Evolutionary conservation across 2,113 vertebrate species (phyloP).

Genomic region (Strigops habroptila): DNA sequence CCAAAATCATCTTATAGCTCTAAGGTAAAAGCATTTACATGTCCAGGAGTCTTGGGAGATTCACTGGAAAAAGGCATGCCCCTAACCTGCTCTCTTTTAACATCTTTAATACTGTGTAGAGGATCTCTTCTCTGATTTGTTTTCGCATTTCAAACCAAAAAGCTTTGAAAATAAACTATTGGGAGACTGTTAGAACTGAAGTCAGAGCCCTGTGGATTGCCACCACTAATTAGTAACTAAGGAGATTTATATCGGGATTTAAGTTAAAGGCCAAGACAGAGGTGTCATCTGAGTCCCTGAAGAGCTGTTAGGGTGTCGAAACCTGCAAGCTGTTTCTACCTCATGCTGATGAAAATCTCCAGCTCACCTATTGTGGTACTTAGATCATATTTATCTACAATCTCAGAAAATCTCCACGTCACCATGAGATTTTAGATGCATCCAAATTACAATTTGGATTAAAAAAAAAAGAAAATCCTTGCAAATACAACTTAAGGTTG

Average conservation of each 20-base stretch:
- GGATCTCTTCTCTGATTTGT: not conserved
- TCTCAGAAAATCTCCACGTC: not conserved
- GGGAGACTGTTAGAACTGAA: not conserved
- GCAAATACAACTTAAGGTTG: not conserved
- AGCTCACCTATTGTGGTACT: not conserved
- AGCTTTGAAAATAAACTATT: not conserved
- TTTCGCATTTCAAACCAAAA: not conserved
- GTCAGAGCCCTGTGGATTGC: not conserved
- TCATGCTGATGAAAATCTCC: not conserved
- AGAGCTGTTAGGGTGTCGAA: not conserved
- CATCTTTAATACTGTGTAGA: not conserved
- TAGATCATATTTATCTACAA: not conserved
- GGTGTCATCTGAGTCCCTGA: not conserved
- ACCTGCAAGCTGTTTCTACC: not conserved
- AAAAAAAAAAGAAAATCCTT: not conserved
- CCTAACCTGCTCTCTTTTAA: not conserved
- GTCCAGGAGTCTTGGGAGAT: not conserved
- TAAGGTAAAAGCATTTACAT: not conserved
- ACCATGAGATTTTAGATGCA: not conserved
- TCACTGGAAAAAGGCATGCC: not conserved
- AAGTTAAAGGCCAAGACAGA: not conserved
- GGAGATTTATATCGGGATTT: not conserved
- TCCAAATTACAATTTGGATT: not conserved
- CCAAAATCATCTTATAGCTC: not conserved
- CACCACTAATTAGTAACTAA: not conserved